A percentile compares a stretch with the other conserved stretches of the same genome.
Evolutionary conservation across 1,140 invertebrate species (phyloP).

Genomic region (Telenomus remus): DNA sequence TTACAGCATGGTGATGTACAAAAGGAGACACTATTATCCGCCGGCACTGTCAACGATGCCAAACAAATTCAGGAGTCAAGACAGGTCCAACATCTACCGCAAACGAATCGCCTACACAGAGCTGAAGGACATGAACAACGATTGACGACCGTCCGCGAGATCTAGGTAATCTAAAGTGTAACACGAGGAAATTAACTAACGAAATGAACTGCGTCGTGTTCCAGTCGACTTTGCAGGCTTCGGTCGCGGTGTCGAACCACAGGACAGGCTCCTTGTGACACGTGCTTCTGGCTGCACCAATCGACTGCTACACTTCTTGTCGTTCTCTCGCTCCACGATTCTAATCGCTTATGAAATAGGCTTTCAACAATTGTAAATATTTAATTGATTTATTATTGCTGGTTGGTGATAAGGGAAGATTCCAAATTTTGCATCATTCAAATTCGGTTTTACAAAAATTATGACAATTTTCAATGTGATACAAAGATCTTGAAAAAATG

Average conservation of each 20-base stretch:
- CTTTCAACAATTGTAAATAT: conserved; percentile 25
- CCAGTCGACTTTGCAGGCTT: not conserved
- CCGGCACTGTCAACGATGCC: conserved; percentile 66
- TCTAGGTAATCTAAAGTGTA: conserved; percentile 35
- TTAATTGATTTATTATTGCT: conserved; percentile 17
- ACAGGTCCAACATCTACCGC: conserved; percentile 61
- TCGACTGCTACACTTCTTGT: conserved; percentile 3
- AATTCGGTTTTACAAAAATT: not conserved
- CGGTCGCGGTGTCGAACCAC: not conserved
- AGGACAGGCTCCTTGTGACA: conserved; percentile 4
- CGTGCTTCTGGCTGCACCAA: conserved; percentile 6
- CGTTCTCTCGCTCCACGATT: not conserved
- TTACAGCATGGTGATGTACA: conserved; percentile 71
- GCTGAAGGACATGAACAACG: conserved; percentile 72
- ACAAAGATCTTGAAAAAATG: not conserved
- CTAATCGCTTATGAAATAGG: conserved; percentile 1
- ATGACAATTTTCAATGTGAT: no score
- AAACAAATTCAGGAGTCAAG: conserved; percentile 50
- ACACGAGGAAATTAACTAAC: not conserved
- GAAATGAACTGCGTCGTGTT: conserved; percentile 1
- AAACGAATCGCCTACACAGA: conserved; percentile 72
- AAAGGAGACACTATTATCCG: conserved; percentile 67
- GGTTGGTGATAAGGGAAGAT: not conserved
- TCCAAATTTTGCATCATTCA: not conserved
- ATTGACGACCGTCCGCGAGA: conserved; percentile 63